Evolutionary conservation across 1,140 invertebrate genomes (phyloP).

Genomic region (Chelonus insularis): DNA sequence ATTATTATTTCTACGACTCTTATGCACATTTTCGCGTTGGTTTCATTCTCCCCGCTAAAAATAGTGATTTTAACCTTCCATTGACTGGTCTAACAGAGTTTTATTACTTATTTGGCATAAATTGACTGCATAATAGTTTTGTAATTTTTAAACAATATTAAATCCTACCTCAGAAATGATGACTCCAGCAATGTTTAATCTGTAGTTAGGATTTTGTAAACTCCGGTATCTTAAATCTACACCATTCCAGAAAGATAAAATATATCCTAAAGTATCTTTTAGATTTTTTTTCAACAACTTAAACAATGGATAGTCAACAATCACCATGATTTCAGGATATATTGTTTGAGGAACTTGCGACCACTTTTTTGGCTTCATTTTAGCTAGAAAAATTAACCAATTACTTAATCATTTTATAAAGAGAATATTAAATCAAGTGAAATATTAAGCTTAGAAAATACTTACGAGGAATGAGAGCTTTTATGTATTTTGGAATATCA

Average conservation of each 20-base stretch:
- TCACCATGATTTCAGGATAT: conserved; percentile 14
- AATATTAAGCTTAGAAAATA: too few species aligned
- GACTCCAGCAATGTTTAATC: conserved; percentile 31
- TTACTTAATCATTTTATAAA: background rate
- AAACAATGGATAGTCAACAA: conserved; percentile 4
- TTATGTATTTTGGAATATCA: too few species aligned
- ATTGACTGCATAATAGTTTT: background rate
- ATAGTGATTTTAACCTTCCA: too few species aligned
- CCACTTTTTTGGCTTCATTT: background rate
- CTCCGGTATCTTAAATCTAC: conserved; percentile 29
- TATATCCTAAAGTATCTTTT: background rate
- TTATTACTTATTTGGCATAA: background rate
- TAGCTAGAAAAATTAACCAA: background rate
- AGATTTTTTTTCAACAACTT: background rate
- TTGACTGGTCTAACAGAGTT: too few species aligned
- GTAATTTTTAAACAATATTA: background rate
- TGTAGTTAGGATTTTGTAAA: conserved; percentile 20
- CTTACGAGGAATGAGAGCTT: too few species aligned
- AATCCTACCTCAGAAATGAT: conserved; percentile 30
- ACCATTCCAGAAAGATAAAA: conserved; percentile 28
- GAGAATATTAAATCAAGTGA: too few species aligned
- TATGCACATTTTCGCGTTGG: too few species aligned
- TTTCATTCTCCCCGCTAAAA: too few species aligned
- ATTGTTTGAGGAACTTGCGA: background rate
- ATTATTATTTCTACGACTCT: too few species aligned